Conservation (phyloP, 2,113 vertebrate genomes). For the Urocitellus parryii region DNA sequence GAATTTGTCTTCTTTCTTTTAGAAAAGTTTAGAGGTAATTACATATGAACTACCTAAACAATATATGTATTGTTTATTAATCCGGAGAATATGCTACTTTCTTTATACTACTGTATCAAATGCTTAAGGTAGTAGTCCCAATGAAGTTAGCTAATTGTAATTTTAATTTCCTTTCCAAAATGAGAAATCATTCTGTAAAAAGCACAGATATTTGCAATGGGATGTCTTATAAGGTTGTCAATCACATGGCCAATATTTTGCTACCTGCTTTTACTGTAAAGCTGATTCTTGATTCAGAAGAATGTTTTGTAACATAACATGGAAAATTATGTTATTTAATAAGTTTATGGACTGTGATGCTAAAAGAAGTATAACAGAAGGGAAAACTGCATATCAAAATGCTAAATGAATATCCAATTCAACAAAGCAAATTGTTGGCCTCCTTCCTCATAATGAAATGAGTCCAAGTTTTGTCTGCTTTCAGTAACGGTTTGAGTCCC, state of each 20-base stretch:
- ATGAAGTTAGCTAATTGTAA: not conserved
- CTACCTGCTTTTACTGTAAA: not conserved
- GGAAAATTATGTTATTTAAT: not conserved
- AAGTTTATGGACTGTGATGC: not conserved
- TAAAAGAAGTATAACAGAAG: not conserved
- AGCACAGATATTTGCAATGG: not conserved
- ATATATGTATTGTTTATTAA: not conserved
- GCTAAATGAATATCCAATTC: not conserved
- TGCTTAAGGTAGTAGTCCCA: not conserved
- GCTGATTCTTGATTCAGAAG: not conserved
- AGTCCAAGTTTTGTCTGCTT: not conserved
- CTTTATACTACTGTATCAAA: not conserved
- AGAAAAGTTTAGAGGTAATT: not conserved
- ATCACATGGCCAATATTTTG: not conserved
- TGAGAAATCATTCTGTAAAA: not conserved
- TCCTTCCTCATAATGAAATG: not conserved
- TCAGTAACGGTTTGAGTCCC: not conserved
- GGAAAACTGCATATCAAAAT: not conserved
- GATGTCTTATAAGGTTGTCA: not conserved
- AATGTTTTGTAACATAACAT: not conserved
- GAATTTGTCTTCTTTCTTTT: not conserved
- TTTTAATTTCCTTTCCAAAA: not conserved
- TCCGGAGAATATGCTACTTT: not conserved
- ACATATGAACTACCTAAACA: not conserved
- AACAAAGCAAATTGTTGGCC: not conserved